Base-by-base conservation (phyloP, 2,113 vertebrate genomes). In the Bettongia penicillata region DNA sequence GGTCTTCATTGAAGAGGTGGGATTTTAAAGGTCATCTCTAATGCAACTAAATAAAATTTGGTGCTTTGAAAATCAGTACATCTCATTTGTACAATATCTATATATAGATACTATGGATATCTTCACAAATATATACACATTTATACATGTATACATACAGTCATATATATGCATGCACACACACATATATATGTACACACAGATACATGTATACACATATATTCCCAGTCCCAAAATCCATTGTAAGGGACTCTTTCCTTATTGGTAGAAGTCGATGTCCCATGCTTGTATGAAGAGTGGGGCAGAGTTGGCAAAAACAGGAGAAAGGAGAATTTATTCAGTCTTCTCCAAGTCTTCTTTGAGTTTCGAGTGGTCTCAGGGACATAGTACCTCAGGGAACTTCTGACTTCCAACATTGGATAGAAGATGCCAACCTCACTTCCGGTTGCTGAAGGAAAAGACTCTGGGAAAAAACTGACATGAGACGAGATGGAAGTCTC, bases 111-210 rank as follows among this genome's bases (percentile, higher is more conserved):
- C 26, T 57, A 28, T 28, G 26, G 28, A 57, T 57, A 19, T 28
- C 55, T 57, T 57, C 26, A 28, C 55, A 57, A 57, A 53, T 53
- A 23, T 53, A 24, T 25, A 24, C 53, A 24, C 23, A 24, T 53
- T 23, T 24, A 53, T 25, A 53, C 25, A 53, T 53, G 53, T 25
- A 0, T 52, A 26, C 19, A 52, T 3, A 3, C 26, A 6, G 0
- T 2, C 22, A 19, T n/a, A 43, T 24, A 3, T 14, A 2, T 55
- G 90, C 3, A 16, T 14, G 31, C 5, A 3, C 2, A 22, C 12
- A 23, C 3, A 23, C 48, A 48, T 10, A 26, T 0, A 9, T 6
- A 22, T 28, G 11, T 6, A 48, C 12, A 9, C n/a, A 24, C 6
- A 23, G 3, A 48, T 26, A 89, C 37, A 89, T 3, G 7, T 0